Base-by-base conservation (phyloP, 2,888 invertebrate genomes). In the Aricia artaxerxes region DNA sequence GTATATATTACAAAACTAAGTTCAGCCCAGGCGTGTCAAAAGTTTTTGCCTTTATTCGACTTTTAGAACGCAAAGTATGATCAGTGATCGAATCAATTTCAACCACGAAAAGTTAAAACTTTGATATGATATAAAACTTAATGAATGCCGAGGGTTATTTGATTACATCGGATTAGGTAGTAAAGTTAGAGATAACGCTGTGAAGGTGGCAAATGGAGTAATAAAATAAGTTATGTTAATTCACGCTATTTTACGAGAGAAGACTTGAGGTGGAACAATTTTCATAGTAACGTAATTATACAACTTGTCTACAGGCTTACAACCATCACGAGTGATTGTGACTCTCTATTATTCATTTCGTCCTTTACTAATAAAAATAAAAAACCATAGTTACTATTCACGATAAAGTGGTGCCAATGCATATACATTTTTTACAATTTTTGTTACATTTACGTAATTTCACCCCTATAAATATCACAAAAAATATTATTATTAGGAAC, bases 181-280 rank as follows among this genome's bases (percentile, higher is more conserved):
- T 73, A 40, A 73, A 73, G 73, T 73, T 73, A 40, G 73, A 73
- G 73, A 44, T 44, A 73, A 44, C 40, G n/a, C 4, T 73, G 44
- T 73, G 73, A 73, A 73, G 73, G 44, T 73, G 73, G 73, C 73
- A 40, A 73, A 73, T 73, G 40, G 73, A 69, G 40, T 73, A 44
- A 44, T 73, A 73, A 73, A 73, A 73, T 73, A 73, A 73, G 73
- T 73, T 73, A 73, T 44, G 44, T 73, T 73, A 44, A 73, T 73
- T 73, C 73, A 73, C 40, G 73, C 44, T 73, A 44, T 44, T 73
- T 73, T 44, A 73, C n/a, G 73, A 73, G 40, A 3, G 44, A 38
- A 40, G 16, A 24, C 40, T 73, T 44, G 44, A 73, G 44, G 24
- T 73, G 44, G 69, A 69, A 44, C 44, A 73, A 73, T 40, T 73